These are phyloP conservation scores for Cheiracanthium punctorium DNA, from an alignment of 2,888 invertebrate genomes.

Conservation along the genomic window DNA sequence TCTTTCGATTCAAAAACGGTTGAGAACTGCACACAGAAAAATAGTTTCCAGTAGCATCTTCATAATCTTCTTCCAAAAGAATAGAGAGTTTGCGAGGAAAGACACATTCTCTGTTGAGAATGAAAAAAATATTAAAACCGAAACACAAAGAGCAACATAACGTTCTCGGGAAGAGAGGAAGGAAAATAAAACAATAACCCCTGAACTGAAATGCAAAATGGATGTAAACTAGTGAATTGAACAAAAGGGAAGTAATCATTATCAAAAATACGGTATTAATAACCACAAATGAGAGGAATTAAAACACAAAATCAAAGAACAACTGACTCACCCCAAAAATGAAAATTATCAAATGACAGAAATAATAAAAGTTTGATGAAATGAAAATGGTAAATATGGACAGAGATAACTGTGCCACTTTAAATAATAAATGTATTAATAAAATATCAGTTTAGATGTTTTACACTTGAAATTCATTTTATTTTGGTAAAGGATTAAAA, in stretches of 20 bases:
- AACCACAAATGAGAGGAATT: too few species aligned
- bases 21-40: constrained; percentile 49
- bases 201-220: neutral
- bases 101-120: constrained; percentile 56
- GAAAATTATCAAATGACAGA: too few species aligned
- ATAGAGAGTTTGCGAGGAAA: constrained; percentile 62
- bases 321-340: too few species aligned
- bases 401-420: too few species aligned
- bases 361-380: too few species aligned
- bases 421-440: too few species aligned
- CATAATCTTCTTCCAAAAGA: constrained; percentile 62
- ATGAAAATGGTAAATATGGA: too few species aligned
- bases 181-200: neutral
- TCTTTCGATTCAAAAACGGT: constrained; percentile 41
- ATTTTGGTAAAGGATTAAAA: too few species aligned
- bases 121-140: constrained; percentile 38
- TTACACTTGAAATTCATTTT: too few species aligned
- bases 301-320: too few species aligned
- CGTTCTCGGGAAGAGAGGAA: neutral
- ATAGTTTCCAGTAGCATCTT: constrained; percentile 53
- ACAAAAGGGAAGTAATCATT: neutral
- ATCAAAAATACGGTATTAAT: too few species aligned
- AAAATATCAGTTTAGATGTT: too few species aligned
- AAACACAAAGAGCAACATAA: neutral
- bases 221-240: neutral